Conservation (phyloP, 2,797 vertebrate species). For the Lithobates pipiens region DNA sequence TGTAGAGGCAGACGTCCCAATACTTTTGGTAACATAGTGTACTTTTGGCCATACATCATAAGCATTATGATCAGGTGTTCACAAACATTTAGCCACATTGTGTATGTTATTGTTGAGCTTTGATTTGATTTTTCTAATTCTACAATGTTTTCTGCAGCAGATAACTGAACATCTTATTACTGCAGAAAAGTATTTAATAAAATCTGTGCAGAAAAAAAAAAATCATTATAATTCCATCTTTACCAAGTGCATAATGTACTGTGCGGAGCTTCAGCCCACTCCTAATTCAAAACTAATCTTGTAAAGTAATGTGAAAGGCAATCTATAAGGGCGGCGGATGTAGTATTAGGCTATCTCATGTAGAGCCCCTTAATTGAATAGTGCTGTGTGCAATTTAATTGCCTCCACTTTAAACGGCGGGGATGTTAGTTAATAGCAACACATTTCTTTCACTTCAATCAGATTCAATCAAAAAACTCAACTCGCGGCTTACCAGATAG, state of each 20-base stretch:
- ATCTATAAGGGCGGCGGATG: constrained; percentile 17
- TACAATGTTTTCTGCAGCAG: not conserved
- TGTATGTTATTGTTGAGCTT: no score
- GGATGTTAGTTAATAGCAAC: constrained; percentile 37
- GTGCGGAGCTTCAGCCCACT: constrained; percentile 33
- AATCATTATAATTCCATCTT: constrained; percentile 40
- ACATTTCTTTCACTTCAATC: constrained; percentile 9
- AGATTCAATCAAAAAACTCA: constrained; percentile 9
- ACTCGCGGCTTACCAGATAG: constrained; percentile 2
- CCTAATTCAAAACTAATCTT: constrained; percentile 42
- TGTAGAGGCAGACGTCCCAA: no score
- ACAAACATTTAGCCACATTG: no score
- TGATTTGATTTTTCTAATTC: not conserved
- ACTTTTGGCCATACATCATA: no score
- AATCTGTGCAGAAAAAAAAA: constrained; percentile 8
- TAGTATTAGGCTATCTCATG: constrained; percentile 37
- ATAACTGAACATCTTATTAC: constrained; percentile 11
- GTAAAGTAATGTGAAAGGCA: constrained; percentile 41
- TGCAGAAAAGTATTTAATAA: constrained; percentile 1
- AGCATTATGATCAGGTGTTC: no score
- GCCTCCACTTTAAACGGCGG: constrained; percentile 15
- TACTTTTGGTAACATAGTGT: no score
- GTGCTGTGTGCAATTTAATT: constrained; percentile 51
- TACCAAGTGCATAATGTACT: constrained; percentile 46
- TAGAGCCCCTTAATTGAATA: constrained; percentile 45